Percentiles rank a stretch among this genome's conserved stretches.
These are phyloP conservation scores for Engystomops pustulosus DNA, from an alignment of 2,113 vertebrate genomes.

Conservation along the genomic window DNA sequence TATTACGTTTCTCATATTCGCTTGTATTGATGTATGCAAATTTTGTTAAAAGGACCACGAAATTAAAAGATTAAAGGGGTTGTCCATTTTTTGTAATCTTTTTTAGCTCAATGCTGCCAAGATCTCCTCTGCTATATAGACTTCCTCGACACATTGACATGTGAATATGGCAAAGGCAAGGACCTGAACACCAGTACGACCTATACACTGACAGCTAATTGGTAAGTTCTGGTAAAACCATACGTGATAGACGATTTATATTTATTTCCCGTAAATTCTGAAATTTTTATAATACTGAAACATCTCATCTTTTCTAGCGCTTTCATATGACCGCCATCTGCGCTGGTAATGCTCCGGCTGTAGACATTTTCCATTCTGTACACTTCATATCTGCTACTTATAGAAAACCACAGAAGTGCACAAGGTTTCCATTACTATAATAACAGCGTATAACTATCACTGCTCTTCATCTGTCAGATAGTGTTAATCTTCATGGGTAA, in stretches of 20 bases:
- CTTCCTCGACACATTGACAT: constrained; percentile 73
- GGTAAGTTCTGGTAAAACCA: constrained; percentile 62
- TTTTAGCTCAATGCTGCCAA: constrained; percentile 64
- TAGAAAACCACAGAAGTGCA: neutral
- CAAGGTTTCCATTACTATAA: neutral
- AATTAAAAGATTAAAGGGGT: too few species aligned
- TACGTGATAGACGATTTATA: too few species aligned
- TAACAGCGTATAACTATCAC: neutral
- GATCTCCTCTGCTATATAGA: constrained; percentile 74
- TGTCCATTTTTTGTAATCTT: too few species aligned
- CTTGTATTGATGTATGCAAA: too few species aligned
- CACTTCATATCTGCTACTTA: neutral
- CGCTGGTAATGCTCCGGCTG: neutral
- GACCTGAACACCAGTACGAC: neutral
- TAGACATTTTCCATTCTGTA: neutral
- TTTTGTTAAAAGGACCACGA: too few species aligned
- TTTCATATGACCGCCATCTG: neutral
- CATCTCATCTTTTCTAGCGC: too few species aligned
- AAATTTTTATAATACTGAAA: neutral
- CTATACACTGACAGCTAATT: constrained; percentile 66
- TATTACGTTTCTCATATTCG: too few species aligned
- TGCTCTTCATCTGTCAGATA: neutral
- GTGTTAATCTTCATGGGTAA: neutral
- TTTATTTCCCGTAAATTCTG: too few species aligned
- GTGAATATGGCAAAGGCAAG: constrained; percentile 61